A percentile compares a stretch with the other conserved stretches of the same genome.
phyloP scores from a whole-genome alignment of 1,140 invertebrate genomes.

The Leptoteleia sp. region DNA sequence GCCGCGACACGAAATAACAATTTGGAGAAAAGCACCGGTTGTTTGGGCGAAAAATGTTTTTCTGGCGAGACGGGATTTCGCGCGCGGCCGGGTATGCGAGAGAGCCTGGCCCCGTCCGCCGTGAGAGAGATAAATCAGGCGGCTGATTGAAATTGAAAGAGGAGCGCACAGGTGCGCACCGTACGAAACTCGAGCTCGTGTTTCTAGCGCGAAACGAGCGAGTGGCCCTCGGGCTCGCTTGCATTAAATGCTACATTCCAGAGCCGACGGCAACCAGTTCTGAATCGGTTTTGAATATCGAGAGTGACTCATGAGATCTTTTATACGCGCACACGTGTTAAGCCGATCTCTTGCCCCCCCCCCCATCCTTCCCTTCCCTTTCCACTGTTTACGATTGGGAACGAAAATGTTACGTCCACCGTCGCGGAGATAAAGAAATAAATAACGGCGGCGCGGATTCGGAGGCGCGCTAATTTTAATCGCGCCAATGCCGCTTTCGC shows the following conservation, averaged over 20 bases:
- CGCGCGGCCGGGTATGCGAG: slow-evolving; percentile 21
- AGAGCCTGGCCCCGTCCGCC: slow-evolving; percentile 12
- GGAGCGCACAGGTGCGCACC: slow-evolving; percentile 52
- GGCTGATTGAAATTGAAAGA: slow-evolving; percentile 65
- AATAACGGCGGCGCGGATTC: slow-evolving; percentile 1
- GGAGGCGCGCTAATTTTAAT: not conserved
- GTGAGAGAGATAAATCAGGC: slow-evolving; percentile 59
- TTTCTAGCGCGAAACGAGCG: slow-evolving; percentile 63
- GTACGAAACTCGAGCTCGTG: slow-evolving; percentile 60
- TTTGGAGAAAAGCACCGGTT: too few species aligned
- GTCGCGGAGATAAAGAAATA: slow-evolving; percentile 3
- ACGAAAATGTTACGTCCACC: slow-evolving; percentile 11
- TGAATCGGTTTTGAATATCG: slow-evolving; percentile 66
- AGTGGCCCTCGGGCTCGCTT: slow-evolving; percentile 62
- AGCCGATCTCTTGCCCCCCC: slow-evolving; percentile 53
- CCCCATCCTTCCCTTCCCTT: too few species aligned
- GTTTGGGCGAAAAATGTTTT: slow-evolving; percentile 34
- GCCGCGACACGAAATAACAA: too few species aligned
- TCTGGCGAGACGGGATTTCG: not conserved
- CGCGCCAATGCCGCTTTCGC: not conserved
- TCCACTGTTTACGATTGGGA: slow-evolving; percentile 40
- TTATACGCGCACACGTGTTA: slow-evolving; percentile 63
- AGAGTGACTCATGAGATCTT: slow-evolving; percentile 66
- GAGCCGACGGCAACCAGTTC: slow-evolving; percentile 66
- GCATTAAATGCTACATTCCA: slow-evolving; percentile 67